A percentile compares a stretch with the other conserved stretches of the same genome.
phyloP scores from a whole-genome alignment of 2,113 vertebrate species.

The Saccopteryx leptura region DNA sequence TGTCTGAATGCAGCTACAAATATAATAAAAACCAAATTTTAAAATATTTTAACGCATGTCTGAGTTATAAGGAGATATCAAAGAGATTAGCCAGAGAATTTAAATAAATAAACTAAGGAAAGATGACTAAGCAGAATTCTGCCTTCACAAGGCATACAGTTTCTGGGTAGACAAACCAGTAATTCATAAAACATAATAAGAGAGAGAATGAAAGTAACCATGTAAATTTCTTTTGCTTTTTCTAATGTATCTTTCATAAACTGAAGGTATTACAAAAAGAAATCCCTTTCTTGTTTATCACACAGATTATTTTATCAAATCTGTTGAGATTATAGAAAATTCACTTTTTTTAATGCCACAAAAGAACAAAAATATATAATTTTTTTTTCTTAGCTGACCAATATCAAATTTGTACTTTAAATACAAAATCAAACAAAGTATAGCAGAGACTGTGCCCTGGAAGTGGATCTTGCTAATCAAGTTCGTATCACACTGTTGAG shows the following conservation, averaged over 20 bases:
- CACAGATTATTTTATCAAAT: slow-evolving; percentile 11
- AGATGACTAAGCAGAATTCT: neutral
- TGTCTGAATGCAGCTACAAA: neutral
- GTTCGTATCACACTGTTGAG: neutral
- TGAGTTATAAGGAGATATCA: neutral
- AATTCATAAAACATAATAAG: neutral
- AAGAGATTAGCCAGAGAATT: neutral
- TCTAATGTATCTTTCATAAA: neutral
- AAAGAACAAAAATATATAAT: neutral
- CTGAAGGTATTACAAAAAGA: neutral
- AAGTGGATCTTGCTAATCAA: neutral
- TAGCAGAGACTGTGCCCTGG: neutral
- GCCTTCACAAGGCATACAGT: neutral
- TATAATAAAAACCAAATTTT: slow-evolving; percentile 3
- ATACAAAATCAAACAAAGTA: neutral
- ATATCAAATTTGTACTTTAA: neutral
- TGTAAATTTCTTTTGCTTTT: neutral
- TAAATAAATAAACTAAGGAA: slow-evolving; percentile 30
- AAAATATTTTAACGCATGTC: neutral
- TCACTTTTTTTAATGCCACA: neutral
- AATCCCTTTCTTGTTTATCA: neutral
- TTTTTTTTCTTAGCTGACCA: neutral
- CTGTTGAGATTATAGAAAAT: neutral
- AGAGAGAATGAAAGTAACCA: neutral
- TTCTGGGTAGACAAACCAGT: neutral